These are phyloP conservation scores for Delphinus delphis DNA, from an alignment of 2,113 vertebrate species.

Conservation along the genomic window DNA sequence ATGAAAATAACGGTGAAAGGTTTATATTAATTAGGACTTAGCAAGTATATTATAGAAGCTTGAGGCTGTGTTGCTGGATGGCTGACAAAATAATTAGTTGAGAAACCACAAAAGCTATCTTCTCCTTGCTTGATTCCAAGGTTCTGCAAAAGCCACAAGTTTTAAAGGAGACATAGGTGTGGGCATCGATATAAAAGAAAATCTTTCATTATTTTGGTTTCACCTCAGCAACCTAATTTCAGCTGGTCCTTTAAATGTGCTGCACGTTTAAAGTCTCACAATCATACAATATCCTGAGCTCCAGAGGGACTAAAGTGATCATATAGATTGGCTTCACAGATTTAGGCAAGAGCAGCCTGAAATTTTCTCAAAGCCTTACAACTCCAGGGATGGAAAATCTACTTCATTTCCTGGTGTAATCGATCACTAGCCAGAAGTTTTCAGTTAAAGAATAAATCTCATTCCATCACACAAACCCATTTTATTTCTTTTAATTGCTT, in stretches of 20 bases:
- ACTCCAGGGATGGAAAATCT: not conserved
- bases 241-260: not conserved
- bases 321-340: not conserved
- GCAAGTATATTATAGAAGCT: conserved; percentile 72
- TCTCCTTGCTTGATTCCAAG: conserved; percentile 57
- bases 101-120: conserved; percentile 73
- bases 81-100: conserved; percentile 76
- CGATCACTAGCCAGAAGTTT: not conserved
- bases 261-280: not conserved
- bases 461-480: not conserved
- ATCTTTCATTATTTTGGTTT: conserved; percentile 16
- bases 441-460: not conserved
- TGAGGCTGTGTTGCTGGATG: conserved; percentile 66
- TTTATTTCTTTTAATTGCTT: not conserved
- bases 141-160: conserved; percentile 30
- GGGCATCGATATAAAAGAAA: conserved; percentile 51
- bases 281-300: not conserved
- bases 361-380: not conserved
- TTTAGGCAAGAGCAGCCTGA: not conserved
- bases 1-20: conserved; percentile 72
- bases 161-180: conserved; percentile 48
- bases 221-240: conserved; percentile 4
- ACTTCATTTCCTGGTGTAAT: not conserved
- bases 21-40: conserved; percentile 79
- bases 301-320: not conserved